Base-by-base conservation (phyloP, 2,797 vertebrate species). In the Argya squamiceps region DNA sequence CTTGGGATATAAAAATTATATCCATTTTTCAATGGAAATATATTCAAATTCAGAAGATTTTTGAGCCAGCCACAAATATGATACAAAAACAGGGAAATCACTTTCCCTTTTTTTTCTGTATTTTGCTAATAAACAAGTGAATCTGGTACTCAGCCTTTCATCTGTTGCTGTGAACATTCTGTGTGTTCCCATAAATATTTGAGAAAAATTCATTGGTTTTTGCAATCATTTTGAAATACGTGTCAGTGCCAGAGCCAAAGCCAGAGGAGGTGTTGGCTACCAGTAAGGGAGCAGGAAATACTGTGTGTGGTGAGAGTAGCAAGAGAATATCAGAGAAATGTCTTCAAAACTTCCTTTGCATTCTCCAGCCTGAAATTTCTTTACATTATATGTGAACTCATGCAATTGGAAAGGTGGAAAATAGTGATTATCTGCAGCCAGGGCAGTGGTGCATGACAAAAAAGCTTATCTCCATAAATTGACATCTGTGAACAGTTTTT, bases 131-230 rank as follows among this genome's bases (percentile, higher is more conserved):
- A 69, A 83, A 58, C 1, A 4, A 81, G 26, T 43, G 29, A 75
- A 60, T 82, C 32, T 53, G 56, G 10, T 69, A 17, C 52, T 78
- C n/a, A 16, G 16, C 34, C 71, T 88, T 80, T 86, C 56, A 13
- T 79, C 46, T 70, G 34, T 77, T 71, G 32, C 77, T 81, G 52
- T 56, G 68, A 82, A 75, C 47, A 43, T 86, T 84, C 47, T 63
- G 92, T 53, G 41, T 84, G 36, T 83, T 83, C 59, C 58, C 65
- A 63, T 46, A 88, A 93, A 92, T 65, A 83, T 87, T 47, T 80
- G 68, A 91, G 76, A 79, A 41, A 71, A 87, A 89, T 23, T 50
- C 6, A 4, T 10, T 36, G 27, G 21, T 13, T 85, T 95, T 77
- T 86, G 53, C n/a, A 55, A 30, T 88, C 11, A 14, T 50, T 65